Base-by-base conservation (phyloP, 2,113 vertebrate genomes). In the Oenanthe oenanthe region DNA sequence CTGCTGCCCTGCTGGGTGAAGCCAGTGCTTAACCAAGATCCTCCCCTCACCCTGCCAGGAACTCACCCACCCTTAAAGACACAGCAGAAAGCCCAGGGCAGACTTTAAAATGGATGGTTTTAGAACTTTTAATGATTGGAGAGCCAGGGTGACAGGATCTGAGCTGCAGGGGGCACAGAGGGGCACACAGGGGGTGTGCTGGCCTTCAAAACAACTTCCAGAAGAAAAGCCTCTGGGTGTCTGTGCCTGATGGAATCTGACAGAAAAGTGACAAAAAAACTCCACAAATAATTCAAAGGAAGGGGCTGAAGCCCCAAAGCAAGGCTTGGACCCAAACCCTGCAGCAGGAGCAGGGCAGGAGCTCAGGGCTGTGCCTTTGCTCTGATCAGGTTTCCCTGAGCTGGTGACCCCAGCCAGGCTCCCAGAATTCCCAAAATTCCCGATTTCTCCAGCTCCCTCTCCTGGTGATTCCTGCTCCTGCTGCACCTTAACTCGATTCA, bases 401-500 rank as follows among this genome's bases (percentile, higher is more conserved):
- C 25, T 25, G 20, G 2, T 15, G 62, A 10, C 6, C 7, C 5
- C 58, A 26, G 36, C 12, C 60, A 19, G 42, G 54, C 60, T 75
- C 24, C 40, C 61, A 3, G 26, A 50, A 13, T 6, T 21, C 51
- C 3, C 53, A 4, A 51, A 51, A 51, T 29, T 51, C 50, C 50
- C 14, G 5, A 0, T 12, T 50, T 20, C 48, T 63, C 18, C 50
- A 66, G 60, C 83, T 89, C 63, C 76, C 47, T 14, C 32, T 60
- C 80, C 77, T n/a, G 43, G 48, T 1, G 18, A 56, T 22, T 12
- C 1, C 12, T 2, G 34, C 17, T 6, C 32, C 36, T 12, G 68
- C 31, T 65, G 47, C 7, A 0, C 6, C 22, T 14, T 1, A 3
- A 31, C 0, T 3, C 61, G 13, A 22, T 9, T 42, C 2, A 6